Evolutionary conservation across 2,797 vertebrate genomes (phyloP), one percentile per base, ranked within the genome.

Genomic region (Morus bassanus): DNA sequence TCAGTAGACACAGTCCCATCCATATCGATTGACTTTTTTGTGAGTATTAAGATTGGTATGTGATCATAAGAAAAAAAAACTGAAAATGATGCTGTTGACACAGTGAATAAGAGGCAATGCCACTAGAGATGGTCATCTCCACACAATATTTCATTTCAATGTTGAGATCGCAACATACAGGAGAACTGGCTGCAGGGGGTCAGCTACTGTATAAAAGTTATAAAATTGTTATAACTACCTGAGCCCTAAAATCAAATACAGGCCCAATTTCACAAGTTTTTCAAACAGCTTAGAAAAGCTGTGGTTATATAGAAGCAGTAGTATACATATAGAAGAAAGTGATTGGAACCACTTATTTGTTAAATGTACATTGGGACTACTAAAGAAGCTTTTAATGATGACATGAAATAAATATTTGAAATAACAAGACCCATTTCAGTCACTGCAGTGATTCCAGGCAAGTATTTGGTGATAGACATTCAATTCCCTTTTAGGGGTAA

Each of bases 91-190:
- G 18, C 6, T 70, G 21, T 63, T 88, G 11, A 22, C 22, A 24
- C 4, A 10, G 11, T 39, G 27, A 64, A 7, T 33, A 73, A 48
- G 11, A 61, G 21, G 7, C 18, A 37, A 13, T 18, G 8, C 15
- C 6, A 39, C 19, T 35, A 18, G 39, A 78, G 45, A 45, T 0
- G 0, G 6, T 35, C 10, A 43, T 35, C 56, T 89, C 43, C n/a
- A 51, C 6, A 5, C 18, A 67, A 37, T 2, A 10, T 57, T 74
- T 43, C 3, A 60, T 67, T 77, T 72, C 17, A 63, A 2, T 16
- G n/a, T 53, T 56, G 28, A 31, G 9, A 45, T 33, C 81, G 24
- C 45, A 78, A n/a, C 24, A 33, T 9, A 23, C 1, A n/a, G 24
- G 11, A 39, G 3, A 51, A 13, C 10, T 84, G 10, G 6, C 33